Evolutionary conservation across 2,888 invertebrate genomes (phyloP).

Genomic region (Drosophila kokeensis): DNA sequence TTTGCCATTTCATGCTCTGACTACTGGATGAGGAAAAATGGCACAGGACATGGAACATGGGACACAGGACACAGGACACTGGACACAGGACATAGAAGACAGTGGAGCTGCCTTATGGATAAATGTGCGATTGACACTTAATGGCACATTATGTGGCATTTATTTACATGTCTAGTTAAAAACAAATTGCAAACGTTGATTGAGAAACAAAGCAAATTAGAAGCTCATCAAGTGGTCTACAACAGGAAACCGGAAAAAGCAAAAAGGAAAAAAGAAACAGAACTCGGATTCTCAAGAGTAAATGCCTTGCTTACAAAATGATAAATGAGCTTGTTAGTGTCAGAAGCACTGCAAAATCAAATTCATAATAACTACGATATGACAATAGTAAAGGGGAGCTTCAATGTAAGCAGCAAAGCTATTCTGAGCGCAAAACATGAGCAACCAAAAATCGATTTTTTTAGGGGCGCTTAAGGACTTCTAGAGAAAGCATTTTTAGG

Average conservation of each 20-base stretch:
- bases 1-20: conserved; percentile 41
- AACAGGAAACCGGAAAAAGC: conserved; percentile 4
- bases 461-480: not conserved
- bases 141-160: conserved; percentile 61
- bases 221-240: conserved; percentile 31
- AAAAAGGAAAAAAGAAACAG: not conserved
- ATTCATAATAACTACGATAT: not conserved
- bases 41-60: not conserved
- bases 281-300: not conserved
- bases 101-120: conserved; percentile 27
- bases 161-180: conserved; percentile 59
- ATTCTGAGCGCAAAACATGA: not conserved
- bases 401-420: not conserved
- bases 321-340: not conserved
- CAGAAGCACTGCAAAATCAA: not conserved
- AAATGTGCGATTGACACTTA: conserved; percentile 73
- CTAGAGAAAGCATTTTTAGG: not conserved
- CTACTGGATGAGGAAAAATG: not conserved
- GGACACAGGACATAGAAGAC: conserved; percentile 13
- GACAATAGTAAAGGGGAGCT: not conserved
- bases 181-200: not conserved
- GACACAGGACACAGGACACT: not conserved
- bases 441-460: not conserved
- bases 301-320: not conserved
- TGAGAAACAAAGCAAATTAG: conserved; percentile 16